Base-by-base conservation (phyloP, 2,888 invertebrate genomes). In the Sinotaia quadrata region DNA sequence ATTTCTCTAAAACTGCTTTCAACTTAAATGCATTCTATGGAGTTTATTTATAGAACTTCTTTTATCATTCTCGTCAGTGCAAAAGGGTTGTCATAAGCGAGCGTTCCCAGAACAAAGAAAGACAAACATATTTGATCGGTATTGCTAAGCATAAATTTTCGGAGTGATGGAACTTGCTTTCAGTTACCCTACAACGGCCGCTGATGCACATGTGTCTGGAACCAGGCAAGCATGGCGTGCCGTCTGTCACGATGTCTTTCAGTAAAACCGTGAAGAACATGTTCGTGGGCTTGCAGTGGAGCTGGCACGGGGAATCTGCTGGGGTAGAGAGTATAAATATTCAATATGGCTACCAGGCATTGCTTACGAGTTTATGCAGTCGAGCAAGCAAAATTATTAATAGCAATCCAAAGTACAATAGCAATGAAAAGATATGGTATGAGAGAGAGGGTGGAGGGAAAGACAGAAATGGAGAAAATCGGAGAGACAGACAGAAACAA, bases 121-220 rank as follows among this genome's bases (percentile, higher is more conserved):
- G n/a, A n/a, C n/a, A n/a, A n/a, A n/a, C n/a, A n/a, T n/a, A n/a
- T n/a, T n/a, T n/a, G n/a, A n/a, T n/a, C n/a, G n/a, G n/a, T n/a
- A n/a, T n/a, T n/a, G n/a, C n/a, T n/a, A n/a, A n/a, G n/a, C n/a
- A n/a, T n/a, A n/a, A n/a, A n/a, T n/a, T n/a, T n/a, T n/a, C n/a
- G n/a, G n/a, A n/a, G n/a, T n/a, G n/a, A 47, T 21, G 8, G 1
- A 41, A 58, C 37, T 58, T 58, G 58, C 58, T 36, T 58, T 37
- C 61, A 87, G 89, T 89, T 89, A 94, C 93, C 90, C 91, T 91
- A 85, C 94, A 94, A 78, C 91, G 90, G 72, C 94, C 93, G 76
- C 91, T 90, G 78, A 96, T 94, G 86, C 96, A 96, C 91, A 96
- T 93, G 84, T 96, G 92, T 70, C 94, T 91, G 0, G 93, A 92